Percentiles rank a stretch among this genome's conserved stretches.
Evolutionary conservation across 2,113 vertebrate species (phyloP).

Genomic region (Balaenoptera acutorostrata): DNA sequence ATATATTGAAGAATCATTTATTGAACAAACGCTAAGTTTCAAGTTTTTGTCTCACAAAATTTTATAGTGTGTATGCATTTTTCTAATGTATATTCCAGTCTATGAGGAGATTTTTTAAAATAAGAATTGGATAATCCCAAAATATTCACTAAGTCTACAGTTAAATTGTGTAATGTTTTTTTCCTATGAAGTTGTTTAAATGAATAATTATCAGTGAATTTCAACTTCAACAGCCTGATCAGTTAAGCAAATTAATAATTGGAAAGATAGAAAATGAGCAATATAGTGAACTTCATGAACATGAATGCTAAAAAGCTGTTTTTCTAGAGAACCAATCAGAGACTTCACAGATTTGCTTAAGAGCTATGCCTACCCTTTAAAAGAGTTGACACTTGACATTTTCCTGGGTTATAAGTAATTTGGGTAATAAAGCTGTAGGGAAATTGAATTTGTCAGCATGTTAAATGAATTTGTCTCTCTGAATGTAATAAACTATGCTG

Average conservation of each 20-base stretch:
- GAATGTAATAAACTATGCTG: slow-evolving; percentile 69
- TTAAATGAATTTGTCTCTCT: slow-evolving; percentile 78
- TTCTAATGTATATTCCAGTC: background rate
- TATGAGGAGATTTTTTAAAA: background rate
- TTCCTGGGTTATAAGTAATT: slow-evolving; percentile 76
- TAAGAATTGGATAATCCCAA: background rate
- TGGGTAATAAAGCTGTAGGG: slow-evolving; percentile 78
- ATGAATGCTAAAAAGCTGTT: background rate
- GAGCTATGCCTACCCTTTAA: slow-evolving; percentile 52
- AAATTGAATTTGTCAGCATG: slow-evolving; percentile 80
- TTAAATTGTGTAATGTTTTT: background rate
- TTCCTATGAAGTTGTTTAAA: background rate
- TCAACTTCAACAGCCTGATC: background rate
- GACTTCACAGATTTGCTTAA: slow-evolving; percentile 45
- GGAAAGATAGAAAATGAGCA: background rate
- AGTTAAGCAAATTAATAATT: background rate
- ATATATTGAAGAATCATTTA: background rate
- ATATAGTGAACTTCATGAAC: background rate
- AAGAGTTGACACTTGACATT: slow-evolving; percentile 70
- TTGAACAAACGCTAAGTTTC: background rate
- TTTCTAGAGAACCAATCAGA: background rate
- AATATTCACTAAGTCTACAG: background rate
- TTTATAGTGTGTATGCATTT: background rate
- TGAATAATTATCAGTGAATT: background rate
- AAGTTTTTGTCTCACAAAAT: background rate